Base-by-base conservation (phyloP, 2,797 vertebrate genomes). In the Danio aesculapii region DNA sequence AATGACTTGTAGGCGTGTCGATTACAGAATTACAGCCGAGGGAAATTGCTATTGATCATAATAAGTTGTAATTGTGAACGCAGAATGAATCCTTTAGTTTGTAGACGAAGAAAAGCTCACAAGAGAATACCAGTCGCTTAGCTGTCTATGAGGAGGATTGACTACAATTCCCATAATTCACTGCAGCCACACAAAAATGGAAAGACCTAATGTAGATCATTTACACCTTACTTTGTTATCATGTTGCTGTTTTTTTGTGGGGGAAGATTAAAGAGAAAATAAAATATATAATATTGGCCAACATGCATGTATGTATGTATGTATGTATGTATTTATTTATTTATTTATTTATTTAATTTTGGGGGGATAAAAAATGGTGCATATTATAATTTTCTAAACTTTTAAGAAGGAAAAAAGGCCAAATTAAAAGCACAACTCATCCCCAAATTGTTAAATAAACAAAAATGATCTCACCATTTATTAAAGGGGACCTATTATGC, bases 11-110 rank as follows among this genome's bases (percentile, higher is more conserved):
- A 3, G 21, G 14, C 1, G 21, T 11, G 67, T 41, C 6, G 6
- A 52, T 41, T 41, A 6, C 67, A 70, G 49, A 70, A 70, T n/a
- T 53, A 70, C 9, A 3, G 3, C 0, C 3, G 14, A 70, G 53
- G 67, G 14, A 53, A 70, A 70, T 69, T 41, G 67, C 13, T 52
- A 52, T 41, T n/a, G 67, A 69, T 69, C 21, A 52, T 52, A 69
- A 69, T 52, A 53, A 41, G 21, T 53, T 70, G 67, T n/a, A 41
- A 53, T 41, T 69, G 49, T 41, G 49, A 52, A 41, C 53, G 67
- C 30, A 39, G 49, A 53, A 5, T n/a, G 8, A 70, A 70, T 52
- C 30, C 50, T 69, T 69, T 39, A 12, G 21, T n/a, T 70, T 41
- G 49, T 21, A 67, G 49, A 39, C 3, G 8, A 69, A 68, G 46